Evolutionary conservation across 2,113 vertebrate species (phyloP).

Genomic region (Loxodonta africana): DNA sequence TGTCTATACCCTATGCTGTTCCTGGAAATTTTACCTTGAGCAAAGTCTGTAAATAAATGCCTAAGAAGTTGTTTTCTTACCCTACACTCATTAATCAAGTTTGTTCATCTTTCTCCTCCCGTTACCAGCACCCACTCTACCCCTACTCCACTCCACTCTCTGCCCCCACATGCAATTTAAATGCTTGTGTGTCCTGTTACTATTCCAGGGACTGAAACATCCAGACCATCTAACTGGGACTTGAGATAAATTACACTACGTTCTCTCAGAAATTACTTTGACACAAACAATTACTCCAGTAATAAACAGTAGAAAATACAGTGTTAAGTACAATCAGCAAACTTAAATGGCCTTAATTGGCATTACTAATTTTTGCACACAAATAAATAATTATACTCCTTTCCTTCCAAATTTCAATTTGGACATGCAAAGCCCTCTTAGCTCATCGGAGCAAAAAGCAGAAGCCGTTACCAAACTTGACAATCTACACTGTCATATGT

Average conservation of each 20-base stretch:
- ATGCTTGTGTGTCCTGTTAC: neutral
- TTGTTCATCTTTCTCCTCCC: neutral
- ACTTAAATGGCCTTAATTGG: conserved; percentile 74
- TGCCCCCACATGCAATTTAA: neutral
- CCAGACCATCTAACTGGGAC: conserved; percentile 52
- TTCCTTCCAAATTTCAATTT: conserved; percentile 73
- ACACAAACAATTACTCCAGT: conserved; percentile 72
- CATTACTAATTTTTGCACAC: conserved; percentile 74
- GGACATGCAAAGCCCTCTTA: conserved; percentile 48
- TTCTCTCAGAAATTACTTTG: conserved; percentile 73
- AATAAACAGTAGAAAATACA: conserved; percentile 69
- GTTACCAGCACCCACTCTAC: neutral
- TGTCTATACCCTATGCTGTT: neutral
- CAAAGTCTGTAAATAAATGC: conserved; percentile 38
- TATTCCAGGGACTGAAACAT: conserved; percentile 17
- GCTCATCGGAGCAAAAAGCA: conserved; percentile 64
- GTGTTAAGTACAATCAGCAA: conserved; percentile 70
- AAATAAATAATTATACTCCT: conserved; percentile 75
- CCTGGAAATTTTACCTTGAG: conserved; percentile 9
- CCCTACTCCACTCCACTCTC: neutral
- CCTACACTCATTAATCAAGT: conserved; percentile 7
- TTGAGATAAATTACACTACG: conserved; percentile 64
- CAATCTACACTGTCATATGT: neutral
- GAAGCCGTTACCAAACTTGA: conserved; percentile 53
- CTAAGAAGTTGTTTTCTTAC: conserved; percentile 11